These are phyloP conservation scores for Dicycla oo DNA, from an alignment of 2,888 invertebrate species.

Conservation along the genomic window DNA sequence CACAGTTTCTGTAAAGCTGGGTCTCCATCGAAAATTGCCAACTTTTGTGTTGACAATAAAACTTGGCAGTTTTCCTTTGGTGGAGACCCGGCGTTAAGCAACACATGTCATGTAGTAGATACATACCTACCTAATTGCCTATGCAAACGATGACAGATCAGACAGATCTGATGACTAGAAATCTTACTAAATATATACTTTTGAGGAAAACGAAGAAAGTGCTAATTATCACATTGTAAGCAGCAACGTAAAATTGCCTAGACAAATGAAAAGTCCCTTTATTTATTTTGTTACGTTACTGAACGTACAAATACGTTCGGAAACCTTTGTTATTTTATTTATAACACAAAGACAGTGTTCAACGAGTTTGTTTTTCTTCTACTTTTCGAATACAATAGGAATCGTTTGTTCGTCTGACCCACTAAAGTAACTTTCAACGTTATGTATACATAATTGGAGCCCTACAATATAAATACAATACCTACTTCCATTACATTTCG, in stretches of 20 bases:
- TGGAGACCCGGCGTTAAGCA: no score
- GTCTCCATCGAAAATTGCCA: no score
- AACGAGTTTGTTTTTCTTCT: slow-evolving; percentile 50
- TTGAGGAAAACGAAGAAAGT: not conserved
- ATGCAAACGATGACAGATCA: not conserved
- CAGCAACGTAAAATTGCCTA: not conserved
- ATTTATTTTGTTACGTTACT: slow-evolving; percentile 19
- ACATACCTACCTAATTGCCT: not conserved
- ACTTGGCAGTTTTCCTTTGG: no score
- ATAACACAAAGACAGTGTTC: slow-evolving; percentile 32
- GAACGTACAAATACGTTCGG: slow-evolving; percentile 12
- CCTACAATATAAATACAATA: slow-evolving; percentile 28
- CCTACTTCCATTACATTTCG: slow-evolving; percentile 24
- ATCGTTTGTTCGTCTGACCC: slow-evolving; percentile 53
- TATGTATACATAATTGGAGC: slow-evolving; percentile 40
- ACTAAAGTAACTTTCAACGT: slow-evolving; percentile 44
- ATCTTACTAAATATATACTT: not conserved
- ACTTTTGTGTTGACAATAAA: no score
- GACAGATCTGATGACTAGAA: not conserved
- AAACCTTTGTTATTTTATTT: slow-evolving; percentile 20
- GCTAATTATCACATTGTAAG: not conserved
- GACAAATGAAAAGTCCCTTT: slow-evolving; percentile 3
- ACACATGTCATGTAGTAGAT: not conserved
- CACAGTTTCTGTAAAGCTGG: no score
- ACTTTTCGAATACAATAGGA: slow-evolving; percentile 51